Base-by-base conservation (phyloP, 1,140 invertebrate species). In the Drosophila ironensis region DNA sequence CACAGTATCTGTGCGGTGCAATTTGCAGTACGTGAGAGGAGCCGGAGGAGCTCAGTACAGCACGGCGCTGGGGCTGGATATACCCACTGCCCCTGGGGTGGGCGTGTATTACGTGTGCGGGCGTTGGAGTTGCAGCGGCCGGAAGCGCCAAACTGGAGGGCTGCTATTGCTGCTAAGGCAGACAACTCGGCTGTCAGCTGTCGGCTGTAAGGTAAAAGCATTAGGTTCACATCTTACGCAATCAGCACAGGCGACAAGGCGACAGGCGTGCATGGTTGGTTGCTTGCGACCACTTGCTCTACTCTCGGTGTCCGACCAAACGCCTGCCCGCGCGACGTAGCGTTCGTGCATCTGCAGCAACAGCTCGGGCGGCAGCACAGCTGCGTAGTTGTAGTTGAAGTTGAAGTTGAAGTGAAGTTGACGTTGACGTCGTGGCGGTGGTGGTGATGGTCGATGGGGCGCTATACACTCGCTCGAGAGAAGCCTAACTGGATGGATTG, bases 1-100 rank as follows among this genome's bases (percentile, higher is more conserved):
- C 78, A 84, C 81, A 84, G 3, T 80, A 50, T 86, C 70, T 86
- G 81, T 84, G 78, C 78, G 80, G 78, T 86, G 78, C 78, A 70
- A 59, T 33, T 33, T 86, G 78, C 78, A 86, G 72, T 86, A 74
- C 57, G 77, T 73, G 73, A 50, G 73, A 50, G 56, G 20, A 47
- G 47, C 41, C 33, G 25, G 35, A n/a, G n/a, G n/a, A 28, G 51
- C 51, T 54, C 28, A 59, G 54, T 28, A 63, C 45, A 20, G 50
- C 56, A 44, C 42, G 37, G 30, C 41, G 54, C 56, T 28, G 41
- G 47, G 41, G 24, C 11, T 22, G 40, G 28, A 25, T 35, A n/a
- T 28, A 5, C 27, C 11, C 25, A 40, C 7, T 17, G 20, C 25
- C 22, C 25, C 7, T 42, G 50, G 16, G 20, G 12, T 7, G 22